A percentile compares a stretch with the other conserved stretches of the same genome.
Evolutionary conservation across 2,888 invertebrate genomes (phyloP).

Genomic region (Furcula furcula): DNA sequence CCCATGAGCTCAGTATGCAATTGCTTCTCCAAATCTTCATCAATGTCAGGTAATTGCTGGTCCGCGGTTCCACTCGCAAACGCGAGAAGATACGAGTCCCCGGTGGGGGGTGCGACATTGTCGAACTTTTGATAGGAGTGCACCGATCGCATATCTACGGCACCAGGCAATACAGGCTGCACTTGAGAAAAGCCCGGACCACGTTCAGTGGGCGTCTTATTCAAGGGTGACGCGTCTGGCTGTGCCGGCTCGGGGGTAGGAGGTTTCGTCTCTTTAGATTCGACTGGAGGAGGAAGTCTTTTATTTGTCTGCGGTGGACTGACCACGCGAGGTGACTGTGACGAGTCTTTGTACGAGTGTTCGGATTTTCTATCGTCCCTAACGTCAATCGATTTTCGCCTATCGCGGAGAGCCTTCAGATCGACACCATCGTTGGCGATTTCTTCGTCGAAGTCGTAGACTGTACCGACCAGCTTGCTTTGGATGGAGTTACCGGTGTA

Average conservation of each 20-base stretch:
- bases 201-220: constrained; percentile 34
- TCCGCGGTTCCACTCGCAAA: constrained; percentile 87
- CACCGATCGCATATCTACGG: constrained; percentile 89
- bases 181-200: constrained; percentile 77
- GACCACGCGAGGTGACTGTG: constrained; percentile 80
- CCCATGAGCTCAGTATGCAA: constrained; percentile 85
- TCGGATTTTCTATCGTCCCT: constrained; percentile 83
- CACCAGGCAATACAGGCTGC: constrained; percentile 90
- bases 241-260: constrained; percentile 65
- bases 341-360: constrained; percentile 77
- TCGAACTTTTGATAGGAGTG: constrained; percentile 87
- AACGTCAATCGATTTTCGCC: constrained; percentile 87
- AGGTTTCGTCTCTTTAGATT: constrained; percentile 70
- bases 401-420: constrained; percentile 89
- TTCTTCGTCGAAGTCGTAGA: constrained; percentile 94
- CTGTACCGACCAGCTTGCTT: constrained; percentile 91
- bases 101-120: constrained; percentile 77
- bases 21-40: constrained; percentile 90
- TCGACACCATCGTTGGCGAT: constrained; percentile 88
- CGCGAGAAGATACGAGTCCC: constrained; percentile 83
- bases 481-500: constrained; percentile 86
- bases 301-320: constrained; percentile 73
- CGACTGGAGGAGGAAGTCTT: constrained; percentile 53
- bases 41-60: constrained; percentile 86
- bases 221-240: constrained; percentile 39